Evolutionary conservation across 2,113 vertebrate species (phyloP), one percentile per base, ranked within the genome.

Genomic region (Pteropus alecto): DNA sequence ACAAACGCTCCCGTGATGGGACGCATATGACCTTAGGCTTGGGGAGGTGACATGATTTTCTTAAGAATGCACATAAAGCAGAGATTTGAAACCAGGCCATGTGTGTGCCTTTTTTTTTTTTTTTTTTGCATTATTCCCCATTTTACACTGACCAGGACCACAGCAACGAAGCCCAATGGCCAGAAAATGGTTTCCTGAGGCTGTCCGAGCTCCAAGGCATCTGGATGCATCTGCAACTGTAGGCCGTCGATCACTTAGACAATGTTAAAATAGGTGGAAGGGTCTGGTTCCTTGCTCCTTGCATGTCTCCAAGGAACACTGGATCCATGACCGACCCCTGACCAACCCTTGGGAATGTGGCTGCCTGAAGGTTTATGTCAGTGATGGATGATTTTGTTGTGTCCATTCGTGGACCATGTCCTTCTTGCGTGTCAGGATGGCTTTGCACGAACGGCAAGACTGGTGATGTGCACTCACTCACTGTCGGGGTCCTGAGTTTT

Each of bases 381-480:
- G 82, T 30, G 78, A 58, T 0, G 16, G 71, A 43, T 12, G 84
- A 5, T 19, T 56, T n/a, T 56, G 35, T 22, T 28, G 51, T 51
- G 7, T 46, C 16, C 56, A 58, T 58, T 22, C 33, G 18, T 1
- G 2, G 78, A 38, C 73, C 8, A 0, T 11, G 7, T 7, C n/a
- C 73, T 3, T 1, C 18, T 6, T 43, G 51, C 63, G 7, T 38
- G 16, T 18, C n/a, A 7, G 38, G 48, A 10, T 1, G 3, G 26
- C 38, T 61, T 30, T 58, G 68, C 46, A 35, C 26, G 6, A 26
- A 54, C 0, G 1, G 70, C 12, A 43, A 30, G 67, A 46, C 28
- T 15, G 38, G 10, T 26, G 22, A 21, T 0, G 9, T 2, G 0
- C 2, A 2, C 28, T 61, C 60, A 4, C 0, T 5, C 60, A 4